phyloP scores from a whole-genome alignment of 1,140 invertebrate genomes.

The Drosophila ohnishii region DNA sequence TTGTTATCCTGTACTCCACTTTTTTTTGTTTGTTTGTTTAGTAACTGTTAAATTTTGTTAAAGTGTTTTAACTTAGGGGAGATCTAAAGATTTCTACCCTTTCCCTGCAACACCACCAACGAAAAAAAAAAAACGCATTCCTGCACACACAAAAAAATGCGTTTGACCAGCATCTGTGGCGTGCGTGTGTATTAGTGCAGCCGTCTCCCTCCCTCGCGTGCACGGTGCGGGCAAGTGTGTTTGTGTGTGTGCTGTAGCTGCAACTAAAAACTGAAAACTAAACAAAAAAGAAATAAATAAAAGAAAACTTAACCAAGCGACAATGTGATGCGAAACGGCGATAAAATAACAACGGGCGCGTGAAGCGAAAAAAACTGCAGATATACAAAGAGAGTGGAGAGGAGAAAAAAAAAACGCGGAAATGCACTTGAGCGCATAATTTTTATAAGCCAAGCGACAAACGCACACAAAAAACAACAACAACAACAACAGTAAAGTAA shows the following conservation, averaged over 20 bases:
- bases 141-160: slow-evolving; percentile 36
- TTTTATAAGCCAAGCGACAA: slow-evolving; percentile 75
- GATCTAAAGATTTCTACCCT: not conserved
- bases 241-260: slow-evolving; percentile 23
- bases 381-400: slow-evolving; percentile 29
- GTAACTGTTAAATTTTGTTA: slow-evolving; percentile 11
- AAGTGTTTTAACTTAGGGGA: slow-evolving; percentile 13
- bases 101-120: not conserved
- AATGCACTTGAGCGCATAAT: slow-evolving; percentile 80
- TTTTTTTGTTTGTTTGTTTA: slow-evolving; percentile 4
- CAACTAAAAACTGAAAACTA: slow-evolving; percentile 46
- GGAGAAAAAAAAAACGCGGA: slow-evolving; percentile 65
- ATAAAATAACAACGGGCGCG: slow-evolving; percentile 53
- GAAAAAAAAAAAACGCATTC: slow-evolving; percentile 31
- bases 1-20: slow-evolving; percentile 15
- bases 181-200: slow-evolving; percentile 39
- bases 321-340: slow-evolving; percentile 61
- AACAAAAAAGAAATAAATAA: slow-evolving; percentile 16
- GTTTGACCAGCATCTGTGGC: slow-evolving; percentile 19
- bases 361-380: slow-evolving; percentile 47
- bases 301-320: slow-evolving; percentile 54
- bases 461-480: slow-evolving; percentile 37
- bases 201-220: not conserved
- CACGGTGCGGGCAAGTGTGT: not conserved
- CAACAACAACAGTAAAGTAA: slow-evolving; percentile 26